Percentiles rank a stretch among this genome's conserved stretches.
Conservation (phyloP, 2,888 invertebrate genomes). For the Nomada fabriciana region DNA sequence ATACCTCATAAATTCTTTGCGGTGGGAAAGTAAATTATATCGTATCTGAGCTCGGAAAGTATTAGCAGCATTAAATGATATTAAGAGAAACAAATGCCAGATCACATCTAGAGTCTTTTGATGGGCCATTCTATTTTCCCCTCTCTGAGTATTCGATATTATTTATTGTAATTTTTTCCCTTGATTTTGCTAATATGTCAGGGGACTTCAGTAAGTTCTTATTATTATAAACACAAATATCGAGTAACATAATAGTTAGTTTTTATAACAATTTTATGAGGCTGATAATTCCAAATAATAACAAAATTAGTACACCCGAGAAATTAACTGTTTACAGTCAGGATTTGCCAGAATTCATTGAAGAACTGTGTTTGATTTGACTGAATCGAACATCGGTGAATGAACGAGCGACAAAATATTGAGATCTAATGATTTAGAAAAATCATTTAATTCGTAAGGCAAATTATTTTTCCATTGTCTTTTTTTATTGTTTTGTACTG, state of each 20-base stretch:
- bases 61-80: slow-evolving; percentile 22
- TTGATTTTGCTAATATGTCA: slow-evolving; percentile 37
- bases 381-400: slow-evolving; percentile 12
- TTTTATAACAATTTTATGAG: slow-evolving; percentile 53
- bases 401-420: slow-evolving; percentile 8
- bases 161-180: slow-evolving; percentile 29
- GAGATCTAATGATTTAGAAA: slow-evolving; percentile 21
- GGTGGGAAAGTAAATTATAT: slow-evolving; percentile 22
- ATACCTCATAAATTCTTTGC: slow-evolving; percentile 43
- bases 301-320: slow-evolving; percentile 27
- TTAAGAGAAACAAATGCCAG: slow-evolving; percentile 30
- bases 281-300: slow-evolving; percentile 54
- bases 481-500: slow-evolving; percentile 33
- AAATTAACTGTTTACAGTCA: slow-evolving; percentile 22
- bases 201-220: slow-evolving; percentile 14
- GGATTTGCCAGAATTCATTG: slow-evolving; percentile 22
- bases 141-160: slow-evolving; percentile 35
- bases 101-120: slow-evolving; percentile 65
- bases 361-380: slow-evolving; percentile 8
- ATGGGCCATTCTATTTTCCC: slow-evolving; percentile 59
- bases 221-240: slow-evolving; percentile 25
- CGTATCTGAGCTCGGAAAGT: slow-evolving; percentile 19
- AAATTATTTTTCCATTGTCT: slow-evolving; percentile 19
- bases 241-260: slow-evolving; percentile 26
- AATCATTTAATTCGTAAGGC: neutral